Conservation (phyloP, 2,797 vertebrate species). For the Acipenser transmontanus region DNA sequence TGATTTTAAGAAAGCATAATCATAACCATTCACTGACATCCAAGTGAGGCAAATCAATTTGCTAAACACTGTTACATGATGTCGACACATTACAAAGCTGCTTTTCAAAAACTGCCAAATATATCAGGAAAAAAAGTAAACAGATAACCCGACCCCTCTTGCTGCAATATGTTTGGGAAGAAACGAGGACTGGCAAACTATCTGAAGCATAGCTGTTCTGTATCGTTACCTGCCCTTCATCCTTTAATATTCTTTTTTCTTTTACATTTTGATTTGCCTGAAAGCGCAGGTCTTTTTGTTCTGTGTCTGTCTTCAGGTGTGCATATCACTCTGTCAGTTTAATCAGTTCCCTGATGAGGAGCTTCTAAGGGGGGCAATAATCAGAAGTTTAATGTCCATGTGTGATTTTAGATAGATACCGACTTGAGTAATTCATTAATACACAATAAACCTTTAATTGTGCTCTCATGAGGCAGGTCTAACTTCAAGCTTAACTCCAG, state of each 20-base stretch:
- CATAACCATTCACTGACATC: no score
- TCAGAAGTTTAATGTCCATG: conserved; percentile 1
- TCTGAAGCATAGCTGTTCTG: neutral
- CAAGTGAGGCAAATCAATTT: no score
- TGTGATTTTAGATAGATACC: neutral
- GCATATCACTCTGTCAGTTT: neutral
- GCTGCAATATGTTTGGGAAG: no score
- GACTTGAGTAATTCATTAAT: conserved; percentile 23
- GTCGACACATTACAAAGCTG: no score
- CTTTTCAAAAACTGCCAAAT: no score
- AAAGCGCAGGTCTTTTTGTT: neutral
- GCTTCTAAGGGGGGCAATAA: neutral
- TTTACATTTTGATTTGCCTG: neutral
- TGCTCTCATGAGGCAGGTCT: neutral
- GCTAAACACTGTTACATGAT: no score
- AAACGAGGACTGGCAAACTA: neutral
- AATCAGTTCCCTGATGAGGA: neutral
- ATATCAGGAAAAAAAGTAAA: no score
- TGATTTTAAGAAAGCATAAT: no score
- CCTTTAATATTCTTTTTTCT: neutral
- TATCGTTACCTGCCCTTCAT: neutral
- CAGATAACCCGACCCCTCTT: no score
- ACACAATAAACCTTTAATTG: conserved; percentile 25
- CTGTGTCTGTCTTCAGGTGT: neutral
- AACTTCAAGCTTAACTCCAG: conserved; percentile 12